These are phyloP conservation scores for Pelecanoides urinatrix DNA, from an alignment of 2,113 vertebrate species.

Conservation along the genomic window DNA sequence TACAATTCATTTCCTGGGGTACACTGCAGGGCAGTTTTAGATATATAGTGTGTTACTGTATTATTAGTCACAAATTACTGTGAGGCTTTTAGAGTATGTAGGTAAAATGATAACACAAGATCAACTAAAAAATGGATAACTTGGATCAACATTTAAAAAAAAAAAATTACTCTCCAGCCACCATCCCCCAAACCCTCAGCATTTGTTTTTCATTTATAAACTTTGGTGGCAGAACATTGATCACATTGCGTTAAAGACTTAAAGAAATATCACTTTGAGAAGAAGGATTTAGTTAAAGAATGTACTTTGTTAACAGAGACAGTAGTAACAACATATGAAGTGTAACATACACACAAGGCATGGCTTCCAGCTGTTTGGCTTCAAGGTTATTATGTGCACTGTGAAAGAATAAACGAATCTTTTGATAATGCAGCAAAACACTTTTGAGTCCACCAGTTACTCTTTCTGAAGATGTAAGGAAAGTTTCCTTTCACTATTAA, in stretches of 20 bases:
- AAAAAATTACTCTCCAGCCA: neutral
- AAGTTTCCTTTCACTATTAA: neutral
- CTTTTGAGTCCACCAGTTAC: neutral
- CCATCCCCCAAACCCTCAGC: neutral
- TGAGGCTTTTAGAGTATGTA: neutral
- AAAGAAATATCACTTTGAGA: conserved; percentile 12
- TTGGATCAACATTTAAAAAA: neutral
- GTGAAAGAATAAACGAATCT: neutral
- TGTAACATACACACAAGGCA: neutral
- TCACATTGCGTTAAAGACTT: neutral
- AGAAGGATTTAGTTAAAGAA: conserved; percentile 12
- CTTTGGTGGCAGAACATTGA: neutral
- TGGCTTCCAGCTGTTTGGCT: conserved; percentile 32
- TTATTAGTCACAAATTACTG: neutral
- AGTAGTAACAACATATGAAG: neutral
- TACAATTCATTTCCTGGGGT: neutral
- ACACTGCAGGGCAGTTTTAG: neutral
- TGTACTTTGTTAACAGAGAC: conserved; percentile 5
- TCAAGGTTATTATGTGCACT: neutral
- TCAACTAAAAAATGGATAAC: neutral
- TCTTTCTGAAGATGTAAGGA: neutral
- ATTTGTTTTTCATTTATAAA: conserved; percentile 10
- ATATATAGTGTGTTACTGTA: neutral
- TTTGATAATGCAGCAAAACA: neutral
- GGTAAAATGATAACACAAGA: neutral